Conservation (phyloP, 2,888 invertebrate genomes). For the Yponomeuta sedellus region DNA sequence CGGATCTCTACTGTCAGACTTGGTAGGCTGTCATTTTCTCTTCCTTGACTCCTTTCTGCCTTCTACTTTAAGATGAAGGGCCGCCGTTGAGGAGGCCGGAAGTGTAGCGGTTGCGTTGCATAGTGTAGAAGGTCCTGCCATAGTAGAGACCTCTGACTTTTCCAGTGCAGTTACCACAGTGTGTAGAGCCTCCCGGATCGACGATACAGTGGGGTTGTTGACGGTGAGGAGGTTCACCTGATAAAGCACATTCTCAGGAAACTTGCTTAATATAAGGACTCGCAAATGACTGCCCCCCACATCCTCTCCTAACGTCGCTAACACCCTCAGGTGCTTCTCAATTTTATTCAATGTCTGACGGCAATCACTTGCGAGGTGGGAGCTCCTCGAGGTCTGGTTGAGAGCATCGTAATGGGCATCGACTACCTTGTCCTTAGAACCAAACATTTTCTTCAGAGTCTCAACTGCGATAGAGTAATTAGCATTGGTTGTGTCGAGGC, state of each 20-base stretch:
- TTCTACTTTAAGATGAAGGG: not conserved
- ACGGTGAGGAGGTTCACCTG: not conserved
- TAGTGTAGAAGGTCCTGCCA: not conserved
- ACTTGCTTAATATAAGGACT: not conserved
- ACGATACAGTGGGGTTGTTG: not conserved
- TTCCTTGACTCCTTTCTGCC: not conserved
- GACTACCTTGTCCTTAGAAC: not conserved
- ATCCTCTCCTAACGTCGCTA: not conserved
- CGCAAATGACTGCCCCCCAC: not conserved
- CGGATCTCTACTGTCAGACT: not conserved
- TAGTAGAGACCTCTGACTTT: not conserved
- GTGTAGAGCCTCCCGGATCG: not conserved
- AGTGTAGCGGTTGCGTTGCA: not conserved
- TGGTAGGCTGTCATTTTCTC: not conserved
- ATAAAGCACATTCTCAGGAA: not conserved
- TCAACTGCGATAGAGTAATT: not conserved
- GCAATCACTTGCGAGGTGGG: not conserved
- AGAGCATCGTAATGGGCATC: not conserved
- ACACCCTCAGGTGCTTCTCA: not conserved
- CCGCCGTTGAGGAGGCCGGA: too few relatives aligned
- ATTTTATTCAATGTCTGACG: not conserved
- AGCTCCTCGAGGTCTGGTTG: not conserved
- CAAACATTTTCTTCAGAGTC: slow-evolving; percentile 3
- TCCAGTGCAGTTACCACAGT: not conserved
- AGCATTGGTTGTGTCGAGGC: not conserved